phyloP scores from a whole-genome alignment of 2,888 invertebrate species.

The Diarsia brunnea region DNA sequence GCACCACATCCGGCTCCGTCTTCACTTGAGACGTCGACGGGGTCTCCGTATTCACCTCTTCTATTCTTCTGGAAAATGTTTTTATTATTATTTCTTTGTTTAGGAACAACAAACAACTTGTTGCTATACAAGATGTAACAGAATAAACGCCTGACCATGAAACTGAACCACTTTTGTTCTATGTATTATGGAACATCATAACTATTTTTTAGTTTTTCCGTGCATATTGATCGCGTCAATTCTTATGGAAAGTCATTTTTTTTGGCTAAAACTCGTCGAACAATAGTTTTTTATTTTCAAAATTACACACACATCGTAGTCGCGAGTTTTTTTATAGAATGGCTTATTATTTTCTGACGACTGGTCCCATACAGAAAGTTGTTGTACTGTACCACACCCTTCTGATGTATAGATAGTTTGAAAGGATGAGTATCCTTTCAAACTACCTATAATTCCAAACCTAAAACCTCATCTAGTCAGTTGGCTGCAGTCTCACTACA shows the following conservation, averaged over 20 bases:
- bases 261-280: not conserved
- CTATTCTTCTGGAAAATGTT: slow-evolving; percentile 68
- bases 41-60: slow-evolving; percentile 58
- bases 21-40: slow-evolving; percentile 72
- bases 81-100: not conserved
- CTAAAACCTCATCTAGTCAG: not conserved
- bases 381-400: too few species aligned
- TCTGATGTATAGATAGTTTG: not conserved
- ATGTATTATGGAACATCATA: too few species aligned
- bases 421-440: too few species aligned
- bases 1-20: slow-evolving; percentile 82
- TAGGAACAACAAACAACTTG: too few species aligned
- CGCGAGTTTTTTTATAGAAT: not conserved
- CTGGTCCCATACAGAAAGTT: not conserved
- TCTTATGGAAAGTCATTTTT: too few species aligned
- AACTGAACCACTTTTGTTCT: not conserved
- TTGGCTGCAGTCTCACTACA: not conserved
- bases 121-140: not conserved
- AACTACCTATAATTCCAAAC: too few species aligned
- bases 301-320: not conserved
- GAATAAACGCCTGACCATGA: not conserved
- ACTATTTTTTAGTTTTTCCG: too few species aligned
- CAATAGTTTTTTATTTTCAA: not conserved
- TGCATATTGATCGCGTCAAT: too few species aligned
- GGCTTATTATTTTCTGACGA: not conserved